Evolutionary conservation across 2,113 vertebrate species (phyloP), one percentile per base, ranked within the genome.

Genomic region (Lichenostomus cassidix): DNA sequence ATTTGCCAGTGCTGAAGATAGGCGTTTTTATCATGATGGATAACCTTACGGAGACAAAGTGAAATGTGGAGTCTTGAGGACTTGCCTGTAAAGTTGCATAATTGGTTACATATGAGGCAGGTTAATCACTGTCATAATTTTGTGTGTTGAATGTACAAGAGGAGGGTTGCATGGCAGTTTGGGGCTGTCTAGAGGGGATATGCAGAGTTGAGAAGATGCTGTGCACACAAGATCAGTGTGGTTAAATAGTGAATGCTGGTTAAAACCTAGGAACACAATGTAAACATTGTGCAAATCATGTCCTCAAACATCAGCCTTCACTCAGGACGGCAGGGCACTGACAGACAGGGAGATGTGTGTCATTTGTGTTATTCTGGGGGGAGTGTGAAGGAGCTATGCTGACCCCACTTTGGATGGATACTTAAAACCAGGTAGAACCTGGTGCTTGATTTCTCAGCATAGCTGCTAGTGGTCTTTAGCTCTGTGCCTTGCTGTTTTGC

Each of bases 31-130:
- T 63, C 22, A 23, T 69, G 70, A 90, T 83, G 63, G 79, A 83
- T 76, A 37, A 68, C 42, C 42, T 91, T 46, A 62, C 37, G 35
- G 78, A 94, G 82, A 83, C 60, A 65, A 79, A 90, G 56, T 39
- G 47, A 87, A 64, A 50, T 18, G 33, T 74, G 42, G 84, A 73
- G 78, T 76, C 91, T 24, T 62, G 75, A 67, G 67, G 84, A 80
- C 63, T 59, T 87, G 71, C 27, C 39, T 90, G 75, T 85, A 50
- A 91, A 92, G 25, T 18, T 73, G 82, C 46, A 11, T 93, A 95
- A 97, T 91, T 70, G 70, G 35, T 80, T 95, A 59, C 91, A 86
- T 42, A 41, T 85, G 93, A 85, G 24, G n/a, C 78, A 86, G 71
- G 58, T 95, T 96, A 95, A 94, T 95, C 81, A 83, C 67, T 95